These are phyloP conservation scores for Gymnopithys bicolor DNA, from an alignment of 2,797 vertebrate genomes.

Conservation along the genomic window DNA sequence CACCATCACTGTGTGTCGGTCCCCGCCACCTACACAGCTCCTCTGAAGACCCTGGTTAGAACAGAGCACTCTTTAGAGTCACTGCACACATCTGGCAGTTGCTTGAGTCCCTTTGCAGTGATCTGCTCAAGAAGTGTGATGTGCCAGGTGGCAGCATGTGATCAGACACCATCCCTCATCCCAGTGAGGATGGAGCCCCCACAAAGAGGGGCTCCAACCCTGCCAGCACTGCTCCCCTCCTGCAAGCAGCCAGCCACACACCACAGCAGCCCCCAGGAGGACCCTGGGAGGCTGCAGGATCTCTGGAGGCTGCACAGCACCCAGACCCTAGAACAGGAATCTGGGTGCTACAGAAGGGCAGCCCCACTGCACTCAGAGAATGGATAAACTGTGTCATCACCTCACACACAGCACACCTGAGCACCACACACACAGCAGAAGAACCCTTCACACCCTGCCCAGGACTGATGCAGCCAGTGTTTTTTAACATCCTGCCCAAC, in stretches of 20 bases:
- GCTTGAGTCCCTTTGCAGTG: background rate
- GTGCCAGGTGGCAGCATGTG: constrained; percentile 35
- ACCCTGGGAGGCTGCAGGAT: constrained; percentile 48
- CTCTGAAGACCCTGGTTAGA: background rate
- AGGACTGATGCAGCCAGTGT: background rate
- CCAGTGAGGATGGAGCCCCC: constrained; percentile 34
- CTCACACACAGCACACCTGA: constrained; percentile 60
- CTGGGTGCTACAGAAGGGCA: constrained; percentile 37
- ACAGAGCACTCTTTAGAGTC: background rate
- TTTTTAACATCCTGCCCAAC: background rate
- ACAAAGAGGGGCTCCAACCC: background rate
- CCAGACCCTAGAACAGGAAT: constrained; percentile 72
- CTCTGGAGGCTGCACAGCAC: constrained; percentile 45
- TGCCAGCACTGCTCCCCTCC: constrained; percentile 42
- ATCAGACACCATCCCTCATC: constrained; percentile 73
- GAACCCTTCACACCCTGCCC: background rate
- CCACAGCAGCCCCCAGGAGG: constrained; percentile 34
- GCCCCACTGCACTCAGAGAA: constrained; percentile 76
- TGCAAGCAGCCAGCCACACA: constrained; percentile 61
- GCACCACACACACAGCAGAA: background rate
- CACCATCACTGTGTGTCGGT: background rate
- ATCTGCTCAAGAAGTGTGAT: background rate
- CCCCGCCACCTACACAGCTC: background rate
- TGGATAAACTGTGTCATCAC: constrained; percentile 82
- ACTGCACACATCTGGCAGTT: background rate